Evolutionary conservation across 2,888 invertebrate genomes (phyloP).

Genomic region (Orchesellides sinensis): DNA sequence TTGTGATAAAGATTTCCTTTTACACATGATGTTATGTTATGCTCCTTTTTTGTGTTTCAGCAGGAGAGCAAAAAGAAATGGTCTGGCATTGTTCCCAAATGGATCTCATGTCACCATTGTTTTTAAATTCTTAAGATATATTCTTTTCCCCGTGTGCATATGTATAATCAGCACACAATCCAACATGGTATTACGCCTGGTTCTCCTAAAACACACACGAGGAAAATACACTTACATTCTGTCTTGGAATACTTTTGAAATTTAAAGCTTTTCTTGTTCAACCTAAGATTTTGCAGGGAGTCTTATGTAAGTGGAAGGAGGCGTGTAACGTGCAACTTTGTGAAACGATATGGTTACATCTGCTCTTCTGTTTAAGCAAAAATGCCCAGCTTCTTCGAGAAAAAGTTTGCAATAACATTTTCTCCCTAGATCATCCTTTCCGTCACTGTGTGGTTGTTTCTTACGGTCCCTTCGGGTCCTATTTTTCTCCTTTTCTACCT

Average conservation of each 20-base stretch:
- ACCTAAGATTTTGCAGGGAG: background rate
- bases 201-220: conserved; percentile 15
- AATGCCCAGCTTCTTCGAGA: background rate
- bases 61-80: conserved; percentile 21
- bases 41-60: background rate
- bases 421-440: conserved; percentile 26
- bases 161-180: conserved; percentile 12
- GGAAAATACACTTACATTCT: background rate
- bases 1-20: conserved; percentile 8
- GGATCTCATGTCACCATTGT: conserved; percentile 71
- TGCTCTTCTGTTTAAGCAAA: background rate
- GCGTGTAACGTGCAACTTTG: background rate
- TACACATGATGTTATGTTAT: background rate
- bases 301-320: no score
- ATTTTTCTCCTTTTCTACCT: conserved; percentile 25
- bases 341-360: background rate
- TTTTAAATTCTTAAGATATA: conserved; percentile 61
- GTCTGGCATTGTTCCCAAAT: conserved; percentile 72
- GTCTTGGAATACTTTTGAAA: background rate
- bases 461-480: conserved; percentile 17
- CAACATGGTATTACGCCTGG: conserved; percentile 14
- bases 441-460: conserved; percentile 35
- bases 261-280: background rate
- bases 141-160: conserved; percentile 18
- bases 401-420: conserved; percentile 16